Base-by-base conservation (phyloP, 2,888 invertebrate genomes). In the Diogma glabrata region DNA sequence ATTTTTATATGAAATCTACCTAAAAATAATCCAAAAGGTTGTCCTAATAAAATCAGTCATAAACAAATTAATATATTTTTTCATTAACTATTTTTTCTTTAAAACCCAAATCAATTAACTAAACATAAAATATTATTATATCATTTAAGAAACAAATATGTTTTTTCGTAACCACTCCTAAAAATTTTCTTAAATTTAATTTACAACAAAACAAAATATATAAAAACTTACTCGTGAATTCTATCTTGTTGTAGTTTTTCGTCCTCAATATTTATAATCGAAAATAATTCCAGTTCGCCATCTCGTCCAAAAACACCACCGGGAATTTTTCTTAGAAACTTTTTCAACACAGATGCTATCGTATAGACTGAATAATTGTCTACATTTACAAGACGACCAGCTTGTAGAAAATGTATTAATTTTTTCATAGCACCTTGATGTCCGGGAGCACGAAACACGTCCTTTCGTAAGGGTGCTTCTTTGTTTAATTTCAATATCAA, bases 341-440 rank as follows among this genome's bases (percentile, higher is more conserved):
- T 96, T 76, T 97, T 97, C 56, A 97, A 77, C 54, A 97, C 96
- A 71, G 95, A 95, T 53, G 97, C 96, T 63, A 97, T 93, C 22
- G 97, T 97, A 72, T 96, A 95, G 55, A 96, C 93, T 56, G 91
- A 92, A 70, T 91, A 94, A 69, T 93, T 92, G 67, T 91, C 91
- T 64, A 92, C 89, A 71, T 92, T 92, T 53, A 92, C 89, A 58
- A 92, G 74, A 50, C 91, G 78, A 36, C 92, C 92, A 54, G 87
- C 84, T 71, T 91, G 90, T 58, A 92, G 76, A 67, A 92, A 92
- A 65, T 91, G 91, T 60, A 89, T 88, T 33, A 92, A 75, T 67
- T 91, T 91, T 69, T 92, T 92, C 89, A 91, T 91, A 57, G 89
- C 89, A 17, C 87, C 91, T 72, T 93, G 92, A 67, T 94, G 91